Conservation (phyloP, 1,140 invertebrate genomes). For the Camponotus vicinus region DNA sequence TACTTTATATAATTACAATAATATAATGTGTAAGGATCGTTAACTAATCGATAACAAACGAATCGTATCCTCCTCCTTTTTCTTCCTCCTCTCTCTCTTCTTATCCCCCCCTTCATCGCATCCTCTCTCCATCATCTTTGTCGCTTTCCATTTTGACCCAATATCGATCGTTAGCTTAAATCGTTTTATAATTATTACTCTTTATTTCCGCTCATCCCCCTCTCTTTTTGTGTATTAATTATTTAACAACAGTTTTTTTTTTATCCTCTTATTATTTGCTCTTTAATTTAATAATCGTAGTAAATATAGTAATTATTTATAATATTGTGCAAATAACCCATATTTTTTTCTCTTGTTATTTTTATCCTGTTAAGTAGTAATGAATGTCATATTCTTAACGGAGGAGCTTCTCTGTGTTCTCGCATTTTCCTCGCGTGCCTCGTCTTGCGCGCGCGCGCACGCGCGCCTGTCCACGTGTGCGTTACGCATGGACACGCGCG, state of each 20-base stretch:
- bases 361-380: slow-evolving; percentile 75
- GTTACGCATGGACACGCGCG: slow-evolving; percentile 36
- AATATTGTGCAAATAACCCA: slow-evolving; percentile 84
- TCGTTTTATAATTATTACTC: slow-evolving; percentile 50
- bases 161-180: slow-evolving; percentile 66
- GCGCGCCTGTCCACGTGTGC: slow-evolving; percentile 25
- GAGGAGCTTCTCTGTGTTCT: slow-evolving; percentile 69
- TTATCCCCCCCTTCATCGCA: slow-evolving; percentile 45
- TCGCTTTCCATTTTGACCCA: slow-evolving; percentile 52
- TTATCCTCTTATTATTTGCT: slow-evolving; percentile 79
- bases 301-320: slow-evolving; percentile 82
- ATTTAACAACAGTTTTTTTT: slow-evolving; percentile 80
- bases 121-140: slow-evolving; percentile 56
- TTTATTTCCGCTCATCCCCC: slow-evolving; percentile 60
- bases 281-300: slow-evolving; percentile 81
- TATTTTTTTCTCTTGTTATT: slow-evolving; percentile 67
- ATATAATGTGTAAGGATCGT: slow-evolving; percentile 83
- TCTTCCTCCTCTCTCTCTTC: slow-evolving; percentile 28
- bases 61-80: slow-evolving; percentile 70
- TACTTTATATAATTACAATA: slow-evolving; percentile 84
- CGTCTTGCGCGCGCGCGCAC: slow-evolving; percentile 42
- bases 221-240: slow-evolving; percentile 78
- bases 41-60: slow-evolving; percentile 80
- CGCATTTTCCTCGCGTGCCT: slow-evolving; percentile 38
- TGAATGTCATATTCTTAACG: slow-evolving; percentile 77